phyloP scores from a whole-genome alignment of 2,113 vertebrate species.

The Heterocephalus glaber region DNA sequence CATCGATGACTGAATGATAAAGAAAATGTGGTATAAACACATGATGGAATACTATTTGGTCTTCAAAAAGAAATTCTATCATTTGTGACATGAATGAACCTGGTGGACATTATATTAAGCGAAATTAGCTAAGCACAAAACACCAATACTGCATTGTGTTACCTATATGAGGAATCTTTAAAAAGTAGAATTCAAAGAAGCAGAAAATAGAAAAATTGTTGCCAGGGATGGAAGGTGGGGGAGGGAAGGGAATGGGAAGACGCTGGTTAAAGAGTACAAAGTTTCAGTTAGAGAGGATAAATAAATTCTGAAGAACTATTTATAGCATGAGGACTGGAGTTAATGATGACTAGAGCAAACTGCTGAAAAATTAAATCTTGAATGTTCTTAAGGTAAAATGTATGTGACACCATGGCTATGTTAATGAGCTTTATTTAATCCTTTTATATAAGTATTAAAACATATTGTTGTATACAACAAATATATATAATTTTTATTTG shows the following conservation, averaged over 20 bases:
- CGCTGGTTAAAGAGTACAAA: background rate
- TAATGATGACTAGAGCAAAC: background rate
- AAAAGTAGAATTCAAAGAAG: background rate
- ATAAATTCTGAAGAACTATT: background rate
- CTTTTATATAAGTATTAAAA: background rate
- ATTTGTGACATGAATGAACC: background rate
- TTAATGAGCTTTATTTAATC: background rate
- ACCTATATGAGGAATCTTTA: background rate
- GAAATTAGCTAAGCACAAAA: background rate
- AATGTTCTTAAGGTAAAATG: background rate
- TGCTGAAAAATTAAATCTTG: background rate
- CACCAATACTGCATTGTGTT: background rate
- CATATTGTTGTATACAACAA: background rate
- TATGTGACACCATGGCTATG: background rate
- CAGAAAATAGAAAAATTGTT: background rate
- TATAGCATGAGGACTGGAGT: background rate
- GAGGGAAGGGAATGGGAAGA: background rate
- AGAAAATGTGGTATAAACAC: background rate
- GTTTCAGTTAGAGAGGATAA: background rate
- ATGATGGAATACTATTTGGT: background rate
- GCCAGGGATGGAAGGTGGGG: background rate
- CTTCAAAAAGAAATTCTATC: background rate
- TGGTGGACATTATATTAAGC: background rate
- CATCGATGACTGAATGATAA: background rate
- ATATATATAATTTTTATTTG: background rate